Base-by-base conservation (phyloP, 1,140 invertebrate species). In the Venustaconcha ellipsiformis region DNA sequence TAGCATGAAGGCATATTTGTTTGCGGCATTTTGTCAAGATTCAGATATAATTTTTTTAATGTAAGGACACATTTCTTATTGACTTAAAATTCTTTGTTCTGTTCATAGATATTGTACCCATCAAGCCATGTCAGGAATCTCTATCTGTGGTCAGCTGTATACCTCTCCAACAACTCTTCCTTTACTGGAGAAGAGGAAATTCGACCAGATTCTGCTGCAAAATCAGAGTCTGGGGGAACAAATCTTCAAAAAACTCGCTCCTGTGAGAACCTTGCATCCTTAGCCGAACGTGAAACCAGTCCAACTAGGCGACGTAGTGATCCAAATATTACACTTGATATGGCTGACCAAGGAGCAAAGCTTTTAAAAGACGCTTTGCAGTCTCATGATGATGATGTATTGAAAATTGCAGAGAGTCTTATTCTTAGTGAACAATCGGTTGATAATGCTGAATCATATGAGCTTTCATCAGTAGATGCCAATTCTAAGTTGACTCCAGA, bases 61-160 rank as follows among this genome's bases (percentile, higher is more conserved):
- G 37, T 48, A 48, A 48, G 37, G 37, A 48, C 37, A 48, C 59
- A 62, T n/a, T 62, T n/a, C 18, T n/a, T 62, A 13, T 62, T 62
- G 18, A n/a, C 59, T 18, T 30, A 20, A 18, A 57, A 1, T 55
- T 65, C n/a, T 56, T 20, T 64, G 23, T 23, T 74, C 74, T 65
- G 70, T 79, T 89, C 87, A 62, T 87, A 96, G 94, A 95, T 96
- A 82, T 91, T 97, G 83, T 95, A 94, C 93, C 95, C 96, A 64
- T 94, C 94, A 82, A 95, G 93, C 88, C 94, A 95, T 89, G 94
- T 96, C 63, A 92, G 95, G 73, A 94, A 95, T 85, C 91, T 98
- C 84, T 92, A 92, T 57, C 90, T 97, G 73, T 98, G 96, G 96
- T 93, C 92, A 63, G 94, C 95, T 77, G 93, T 98, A 30, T 97